Conservation (phyloP, 2,888 invertebrate species). For the Heteropelma amictum region DNA sequence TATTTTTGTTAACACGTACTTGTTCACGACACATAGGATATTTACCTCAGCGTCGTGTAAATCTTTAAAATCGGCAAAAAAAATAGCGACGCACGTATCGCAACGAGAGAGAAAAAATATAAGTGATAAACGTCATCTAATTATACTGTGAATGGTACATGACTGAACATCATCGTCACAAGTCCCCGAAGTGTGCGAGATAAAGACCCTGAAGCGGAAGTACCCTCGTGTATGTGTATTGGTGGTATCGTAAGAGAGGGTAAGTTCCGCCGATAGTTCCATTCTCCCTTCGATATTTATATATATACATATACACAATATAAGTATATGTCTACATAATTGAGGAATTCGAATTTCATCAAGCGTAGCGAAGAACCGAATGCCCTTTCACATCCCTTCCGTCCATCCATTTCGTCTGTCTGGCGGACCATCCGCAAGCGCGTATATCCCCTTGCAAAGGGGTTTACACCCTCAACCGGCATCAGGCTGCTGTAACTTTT, state of each 20-base stretch:
- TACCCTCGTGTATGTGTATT: not conserved
- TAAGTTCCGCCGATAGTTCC: too few species aligned
- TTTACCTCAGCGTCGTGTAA: too few species aligned
- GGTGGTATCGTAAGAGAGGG: too few species aligned
- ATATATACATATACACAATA: not conserved
- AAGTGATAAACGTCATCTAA: too few species aligned
- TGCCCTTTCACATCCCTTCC: constrained; percentile 18
- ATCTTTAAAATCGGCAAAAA: too few species aligned
- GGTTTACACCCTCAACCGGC: constrained; percentile 1
- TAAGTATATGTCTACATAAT: not conserved
- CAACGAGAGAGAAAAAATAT: too few species aligned
- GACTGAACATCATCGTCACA: not conserved
- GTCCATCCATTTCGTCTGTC: too few species aligned
- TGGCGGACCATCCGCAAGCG: constrained; percentile 20
- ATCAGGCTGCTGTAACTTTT: not conserved
- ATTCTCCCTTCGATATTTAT: too few species aligned
- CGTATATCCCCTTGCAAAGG: not conserved
- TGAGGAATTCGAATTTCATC: constrained; percentile 16
- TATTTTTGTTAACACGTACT: too few species aligned
- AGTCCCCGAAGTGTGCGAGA: constrained; percentile 2
- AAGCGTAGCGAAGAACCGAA: constrained; percentile 19
- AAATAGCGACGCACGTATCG: too few species aligned
- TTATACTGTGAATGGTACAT: too few species aligned
- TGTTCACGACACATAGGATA: too few species aligned
- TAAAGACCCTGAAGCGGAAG: constrained; percentile 1